These are phyloP conservation scores for Hetaerina americana DNA, from an alignment of 1,140 invertebrate species.

Conservation along the genomic window DNA sequence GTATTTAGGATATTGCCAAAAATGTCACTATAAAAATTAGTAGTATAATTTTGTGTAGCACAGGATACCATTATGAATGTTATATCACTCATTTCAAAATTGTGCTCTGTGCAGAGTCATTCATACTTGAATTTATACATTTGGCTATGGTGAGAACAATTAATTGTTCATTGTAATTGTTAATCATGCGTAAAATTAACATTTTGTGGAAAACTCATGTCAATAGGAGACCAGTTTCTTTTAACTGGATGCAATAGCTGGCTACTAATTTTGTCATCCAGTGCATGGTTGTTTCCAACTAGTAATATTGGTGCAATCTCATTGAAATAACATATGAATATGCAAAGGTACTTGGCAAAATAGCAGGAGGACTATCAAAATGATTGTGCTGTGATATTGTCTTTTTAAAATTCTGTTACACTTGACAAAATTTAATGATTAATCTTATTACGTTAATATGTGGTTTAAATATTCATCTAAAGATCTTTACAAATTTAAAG, in stretches of 20 bases:
- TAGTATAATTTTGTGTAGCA: slow-evolving; percentile 9
- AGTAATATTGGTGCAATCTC: background rate
- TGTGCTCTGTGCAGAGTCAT: background rate
- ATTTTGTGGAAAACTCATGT: background rate
- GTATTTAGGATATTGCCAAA: slow-evolving; percentile 6
- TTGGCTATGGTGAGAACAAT: background rate
- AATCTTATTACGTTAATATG: background rate
- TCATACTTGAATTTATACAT: background rate
- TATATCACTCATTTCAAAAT: background rate
- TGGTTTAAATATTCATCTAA: slow-evolving; percentile 1
- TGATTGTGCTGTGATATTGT: slow-evolving; percentile 17
- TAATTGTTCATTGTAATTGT: background rate
- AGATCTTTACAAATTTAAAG: background rate
- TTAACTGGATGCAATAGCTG: background rate
- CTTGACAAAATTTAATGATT: slow-evolving; percentile 6
- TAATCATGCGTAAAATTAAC: background rate
- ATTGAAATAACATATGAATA: background rate
- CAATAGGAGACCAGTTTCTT: background rate
- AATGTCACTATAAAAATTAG: slow-evolving; percentile 7
- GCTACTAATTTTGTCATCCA: background rate
- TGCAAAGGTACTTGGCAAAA: background rate
- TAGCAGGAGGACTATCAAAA: slow-evolving; percentile 6
- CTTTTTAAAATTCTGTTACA: slow-evolving; percentile 15
- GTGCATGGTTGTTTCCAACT: background rate
- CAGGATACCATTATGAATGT: slow-evolving; percentile 13